Base-by-base conservation (phyloP, 2,888 invertebrate genomes). In the Protonemura montana region DNA sequence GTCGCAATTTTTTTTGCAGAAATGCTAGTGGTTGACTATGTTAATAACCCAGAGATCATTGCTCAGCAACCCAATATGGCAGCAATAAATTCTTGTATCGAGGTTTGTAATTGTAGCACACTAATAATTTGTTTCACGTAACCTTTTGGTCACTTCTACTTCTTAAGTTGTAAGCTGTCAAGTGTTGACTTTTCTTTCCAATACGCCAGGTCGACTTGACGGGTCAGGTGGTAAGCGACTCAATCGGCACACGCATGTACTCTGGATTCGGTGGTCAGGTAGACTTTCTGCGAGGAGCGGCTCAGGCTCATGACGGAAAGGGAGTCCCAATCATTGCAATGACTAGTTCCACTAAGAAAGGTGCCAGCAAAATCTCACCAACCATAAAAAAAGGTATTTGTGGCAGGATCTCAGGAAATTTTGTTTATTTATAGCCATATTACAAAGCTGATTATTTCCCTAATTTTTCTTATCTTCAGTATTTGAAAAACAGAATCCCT, bases 71-170 rank as follows among this genome's bases (percentile, higher is more conserved):
- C 98, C 0, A 94, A 93, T 89, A 98, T 99, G 96, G 98, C 98
- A 0, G 98, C 98, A 87, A 98, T 99, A 90, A 99, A 99, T 92
- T 98, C 98, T 0, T 98, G 97, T 91, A 97, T 99, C 89, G 98
- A 99, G 92, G 96, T 96, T 16, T 35, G 35, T 35, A 35, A 6
- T n/a, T n/a, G n/a, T n/a, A n/a, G n/a, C n/a, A n/a, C n/a, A n/a
- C n/a, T n/a, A n/a, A n/a, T n/a, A n/a, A n/a, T n/a, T n/a, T n/a
- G n/a, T n/a, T n/a, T n/a, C n/a, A n/a, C n/a, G 35, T 3, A 35
- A 35, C 3, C 3, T 35, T 35, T 35, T 35, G 3, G 35, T 35
- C 35, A n/a, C n/a, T n/a, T 35, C 35, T 35, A 35, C 35, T 35
- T 3, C 35, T n/a, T n/a, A n/a, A n/a, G n/a, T n/a, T n/a, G n/a